Conservation (phyloP, 2,888 invertebrate genomes). For the Teleiodes luculella region DNA sequence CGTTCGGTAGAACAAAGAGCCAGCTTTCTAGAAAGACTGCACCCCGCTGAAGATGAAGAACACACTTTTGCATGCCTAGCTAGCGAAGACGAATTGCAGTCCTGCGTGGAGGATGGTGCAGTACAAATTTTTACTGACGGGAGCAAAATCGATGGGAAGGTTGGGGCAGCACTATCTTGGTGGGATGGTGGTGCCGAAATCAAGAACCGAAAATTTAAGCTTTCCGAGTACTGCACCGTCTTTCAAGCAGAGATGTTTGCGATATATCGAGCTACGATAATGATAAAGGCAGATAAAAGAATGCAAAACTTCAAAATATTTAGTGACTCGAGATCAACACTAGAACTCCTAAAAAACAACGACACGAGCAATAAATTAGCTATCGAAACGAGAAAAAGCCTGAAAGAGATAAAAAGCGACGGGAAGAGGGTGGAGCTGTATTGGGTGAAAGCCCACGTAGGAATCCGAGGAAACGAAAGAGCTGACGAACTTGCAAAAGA, state of each 20-base stretch:
- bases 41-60: not conserved
- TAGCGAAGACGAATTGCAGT: not conserved
- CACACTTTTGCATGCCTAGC: constrained; percentile 5
- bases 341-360: not conserved
- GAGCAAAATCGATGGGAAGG: not conserved
- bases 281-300: too few species aligned
- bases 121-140: not conserved
- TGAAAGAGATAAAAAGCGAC: not conserved
- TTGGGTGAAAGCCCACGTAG: not conserved
- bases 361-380: not conserved
- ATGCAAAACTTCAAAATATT: too few species aligned
- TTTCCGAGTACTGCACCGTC: not conserved
- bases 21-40: not conserved
- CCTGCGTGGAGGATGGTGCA: not conserved
- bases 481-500: constrained; percentile 17
- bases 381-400: not conserved
- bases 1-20: not conserved
- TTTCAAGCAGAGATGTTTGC: not conserved
- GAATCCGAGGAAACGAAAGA: not conserved
- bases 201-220: not conserved
- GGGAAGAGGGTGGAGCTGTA: not conserved
- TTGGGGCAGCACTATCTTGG: not conserved
- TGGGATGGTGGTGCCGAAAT: not conserved
- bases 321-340: not conserved
- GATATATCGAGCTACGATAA: not conserved